Conservation (phyloP, 1,140 invertebrate genomes). For the Apis dorsata region DNA sequence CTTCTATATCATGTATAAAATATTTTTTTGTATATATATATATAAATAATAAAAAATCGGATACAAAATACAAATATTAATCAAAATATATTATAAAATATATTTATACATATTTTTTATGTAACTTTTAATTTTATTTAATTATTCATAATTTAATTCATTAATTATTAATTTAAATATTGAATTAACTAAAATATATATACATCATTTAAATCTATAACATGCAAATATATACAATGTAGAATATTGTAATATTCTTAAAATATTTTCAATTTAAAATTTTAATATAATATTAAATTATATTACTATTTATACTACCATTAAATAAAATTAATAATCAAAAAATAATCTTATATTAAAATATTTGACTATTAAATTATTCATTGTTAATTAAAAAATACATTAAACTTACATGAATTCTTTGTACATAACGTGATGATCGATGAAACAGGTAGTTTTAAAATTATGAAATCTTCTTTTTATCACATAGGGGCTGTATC, state of each 20-base stretch:
- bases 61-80: not conserved
- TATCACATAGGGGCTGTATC: slow-evolving; percentile 4
- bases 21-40: not conserved
- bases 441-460: slow-evolving; percentile 19
- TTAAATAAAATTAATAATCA: no score
- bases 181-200: not conserved
- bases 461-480: not conserved
- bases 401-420: slow-evolving; percentile 16
- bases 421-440: not conserved
- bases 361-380: not conserved
- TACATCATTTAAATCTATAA: not conserved
- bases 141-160: not conserved
- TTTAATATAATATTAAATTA: not conserved
- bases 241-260: not conserved
- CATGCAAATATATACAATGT: not conserved
- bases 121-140: not conserved
- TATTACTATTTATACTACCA: no score
- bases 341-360: no score
- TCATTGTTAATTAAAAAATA: not conserved
- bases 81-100: not conserved
- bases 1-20: not conserved
- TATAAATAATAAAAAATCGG: not conserved
- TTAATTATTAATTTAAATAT: not conserved
- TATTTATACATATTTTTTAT: not conserved
- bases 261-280: not conserved